Conservation (phyloP, 2,888 invertebrate genomes). For the Lithosia quadra region DNA sequence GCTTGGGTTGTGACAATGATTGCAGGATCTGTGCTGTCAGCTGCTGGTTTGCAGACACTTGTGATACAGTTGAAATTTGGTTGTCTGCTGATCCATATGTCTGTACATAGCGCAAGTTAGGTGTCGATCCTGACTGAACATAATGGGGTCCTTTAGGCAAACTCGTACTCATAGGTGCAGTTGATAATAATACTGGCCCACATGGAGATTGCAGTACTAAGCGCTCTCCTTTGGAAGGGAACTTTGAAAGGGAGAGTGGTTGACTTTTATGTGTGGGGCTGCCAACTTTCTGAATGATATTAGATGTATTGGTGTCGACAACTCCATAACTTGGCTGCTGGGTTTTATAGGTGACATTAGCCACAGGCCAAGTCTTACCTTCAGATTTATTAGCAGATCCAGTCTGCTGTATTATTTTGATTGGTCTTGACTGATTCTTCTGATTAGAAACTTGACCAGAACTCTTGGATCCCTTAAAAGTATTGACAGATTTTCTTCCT, state of each 20-base stretch:
- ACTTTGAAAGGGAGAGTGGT: constrained; percentile 68
- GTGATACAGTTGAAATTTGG: constrained; percentile 76
- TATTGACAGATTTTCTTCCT: constrained; percentile 76
- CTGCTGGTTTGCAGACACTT: constrained; percentile 88
- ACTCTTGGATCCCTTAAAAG: constrained; percentile 76
- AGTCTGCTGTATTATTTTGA: constrained; percentile 86
- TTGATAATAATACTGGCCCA: constrained; percentile 79
- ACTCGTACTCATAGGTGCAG: constrained; percentile 74
- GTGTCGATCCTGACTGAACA: constrained; percentile 80
- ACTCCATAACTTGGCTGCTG: constrained; percentile 72
- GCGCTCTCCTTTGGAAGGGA: constrained; percentile 75
- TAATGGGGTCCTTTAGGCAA: constrained; percentile 83
- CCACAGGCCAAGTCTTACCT: constrained; percentile 76
- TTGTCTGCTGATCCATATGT: constrained; percentile 75
- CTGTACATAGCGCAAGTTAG: constrained; percentile 80
- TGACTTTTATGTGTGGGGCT: constrained; percentile 77
- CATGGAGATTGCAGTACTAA: constrained; percentile 80
- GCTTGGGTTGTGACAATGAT: constrained; percentile 83
- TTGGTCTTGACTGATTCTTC: constrained; percentile 82
- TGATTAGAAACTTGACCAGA: constrained; percentile 69
- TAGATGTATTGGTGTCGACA: constrained; percentile 74
- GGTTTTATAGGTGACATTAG: constrained; percentile 77
- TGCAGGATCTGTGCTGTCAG: constrained; percentile 88
- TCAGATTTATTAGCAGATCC: constrained; percentile 77
- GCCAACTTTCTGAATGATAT: constrained; percentile 82